These are phyloP conservation scores for Lomographa bimaculata DNA, from an alignment of 2,888 invertebrate genomes.

Conservation along the genomic window DNA sequence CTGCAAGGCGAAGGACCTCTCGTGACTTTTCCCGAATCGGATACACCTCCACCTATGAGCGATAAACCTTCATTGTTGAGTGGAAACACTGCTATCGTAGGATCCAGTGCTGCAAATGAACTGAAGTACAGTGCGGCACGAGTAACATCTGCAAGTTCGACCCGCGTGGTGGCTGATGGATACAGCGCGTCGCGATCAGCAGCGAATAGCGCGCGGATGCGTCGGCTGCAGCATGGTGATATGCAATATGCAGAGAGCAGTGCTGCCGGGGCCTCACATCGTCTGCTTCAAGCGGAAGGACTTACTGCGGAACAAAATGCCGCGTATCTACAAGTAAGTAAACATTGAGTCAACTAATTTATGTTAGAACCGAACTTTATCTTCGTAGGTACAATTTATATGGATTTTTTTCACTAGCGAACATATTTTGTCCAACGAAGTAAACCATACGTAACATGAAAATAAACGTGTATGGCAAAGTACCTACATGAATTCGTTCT, in stretches of 20 bases:
- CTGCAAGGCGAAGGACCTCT: slow-evolving; percentile 85
- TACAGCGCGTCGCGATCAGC: slow-evolving; percentile 88
- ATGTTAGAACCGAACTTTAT: too few species aligned
- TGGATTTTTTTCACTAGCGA: too few species aligned
- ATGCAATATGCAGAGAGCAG: slow-evolving; percentile 91
- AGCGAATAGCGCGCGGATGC: slow-evolving; percentile 74
- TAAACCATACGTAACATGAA: too few species aligned
- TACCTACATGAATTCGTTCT: slow-evolving; percentile 11
- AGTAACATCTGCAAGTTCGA: slow-evolving; percentile 88
- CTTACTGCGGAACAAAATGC: slow-evolving; percentile 93
- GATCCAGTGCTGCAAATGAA: slow-evolving; percentile 84
- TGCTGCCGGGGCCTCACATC: slow-evolving; percentile 90
- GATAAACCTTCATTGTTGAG: slow-evolving; percentile 73
- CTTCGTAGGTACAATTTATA: too few species aligned
- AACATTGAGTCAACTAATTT: too few species aligned
- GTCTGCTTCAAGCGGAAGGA: slow-evolving; percentile 92
- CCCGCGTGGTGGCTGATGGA: slow-evolving; percentile 92
- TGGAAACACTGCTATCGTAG: slow-evolving; percentile 66
- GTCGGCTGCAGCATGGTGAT: slow-evolving; percentile 90
- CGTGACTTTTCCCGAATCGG: slow-evolving; percentile 92
- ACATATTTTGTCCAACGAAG: too few species aligned
- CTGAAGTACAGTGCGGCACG: slow-evolving; percentile 93
- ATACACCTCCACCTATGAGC: slow-evolving; percentile 86
- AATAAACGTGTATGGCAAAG: too few species aligned
- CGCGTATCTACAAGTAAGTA: slow-evolving; percentile 89